These are phyloP conservation scores for Diadegma fenestrale DNA, from an alignment of 2,888 invertebrate species.

Conservation along the genomic window DNA sequence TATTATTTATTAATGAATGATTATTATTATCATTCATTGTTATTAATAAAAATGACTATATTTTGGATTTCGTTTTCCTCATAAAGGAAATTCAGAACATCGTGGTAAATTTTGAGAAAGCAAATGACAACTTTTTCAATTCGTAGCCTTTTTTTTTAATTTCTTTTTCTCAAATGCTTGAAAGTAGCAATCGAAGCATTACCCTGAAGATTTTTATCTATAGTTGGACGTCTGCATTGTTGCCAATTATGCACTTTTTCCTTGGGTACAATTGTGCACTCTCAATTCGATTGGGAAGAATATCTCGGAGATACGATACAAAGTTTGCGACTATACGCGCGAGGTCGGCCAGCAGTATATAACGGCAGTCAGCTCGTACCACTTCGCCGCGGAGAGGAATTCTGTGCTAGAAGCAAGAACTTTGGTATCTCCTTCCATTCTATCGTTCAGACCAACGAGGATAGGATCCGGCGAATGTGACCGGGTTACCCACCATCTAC, in stretches of 20 bases:
- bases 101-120: no score
- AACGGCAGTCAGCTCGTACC: slow-evolving; percentile 24
- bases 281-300: neutral
- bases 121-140: no score
- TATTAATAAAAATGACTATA: no score
- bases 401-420: slow-evolving; percentile 5
- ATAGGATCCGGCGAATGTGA: slow-evolving; percentile 32
- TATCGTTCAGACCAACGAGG: slow-evolving; percentile 26
- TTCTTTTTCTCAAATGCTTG: neutral
- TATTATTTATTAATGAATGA: no score
- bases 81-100: no score
- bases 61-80: no score
- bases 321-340: neutral
- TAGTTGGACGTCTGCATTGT: neutral
- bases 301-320: neutral
- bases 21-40: no score
- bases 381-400: slow-evolving; percentile 14
- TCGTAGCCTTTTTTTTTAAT: neutral
- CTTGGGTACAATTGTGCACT: neutral
- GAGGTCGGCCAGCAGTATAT: slow-evolving; percentile 11
- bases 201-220: neutral
- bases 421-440: slow-evolving; percentile 24
- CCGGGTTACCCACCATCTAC: slow-evolving; percentile 40
- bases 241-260: neutral
- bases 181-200: neutral